Conservation (phyloP, 92 coral and sea anemone genomes). For the Isaurus tuberculatus region DNA sequence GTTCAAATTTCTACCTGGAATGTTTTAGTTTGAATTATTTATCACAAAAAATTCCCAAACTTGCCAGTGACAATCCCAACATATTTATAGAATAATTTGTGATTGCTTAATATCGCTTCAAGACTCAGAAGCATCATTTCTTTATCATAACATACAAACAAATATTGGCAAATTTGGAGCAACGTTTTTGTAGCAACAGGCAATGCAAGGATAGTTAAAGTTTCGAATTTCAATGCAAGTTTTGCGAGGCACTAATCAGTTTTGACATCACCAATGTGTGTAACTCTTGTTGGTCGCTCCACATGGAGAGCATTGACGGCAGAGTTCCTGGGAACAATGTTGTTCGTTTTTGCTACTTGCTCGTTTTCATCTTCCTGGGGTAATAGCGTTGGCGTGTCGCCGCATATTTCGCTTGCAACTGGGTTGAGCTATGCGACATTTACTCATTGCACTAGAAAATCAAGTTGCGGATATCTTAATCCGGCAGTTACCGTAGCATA, state of each 20-base stretch:
- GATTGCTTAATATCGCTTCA: too few relatives aligned
- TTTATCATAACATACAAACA: not conserved
- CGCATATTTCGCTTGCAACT: conserved; percentile 26
- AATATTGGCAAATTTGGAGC: not conserved
- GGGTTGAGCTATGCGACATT: conserved; percentile 40
- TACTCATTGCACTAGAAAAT: conserved; percentile 9
- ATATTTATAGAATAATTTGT: not conserved
- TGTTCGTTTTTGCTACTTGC: conserved; percentile 34
- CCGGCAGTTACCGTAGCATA: conserved; percentile 39
- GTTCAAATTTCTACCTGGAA: too few relatives aligned
- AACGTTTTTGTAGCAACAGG: not conserved
- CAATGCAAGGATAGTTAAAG: not conserved
- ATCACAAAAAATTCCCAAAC: not conserved
- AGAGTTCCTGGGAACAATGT: conserved; percentile 21
- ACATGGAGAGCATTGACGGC: conserved; percentile 34
- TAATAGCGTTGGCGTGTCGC: not conserved
- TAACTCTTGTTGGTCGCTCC: not conserved
- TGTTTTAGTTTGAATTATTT: not conserved
- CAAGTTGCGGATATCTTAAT: conserved; percentile 10
- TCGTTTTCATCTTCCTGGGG: conserved; percentile 17
- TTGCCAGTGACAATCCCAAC: not conserved
- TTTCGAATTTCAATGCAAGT: not conserved
- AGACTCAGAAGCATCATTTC: not conserved
- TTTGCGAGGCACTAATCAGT: not conserved
- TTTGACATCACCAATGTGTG: not conserved